phyloP scores from a whole-genome alignment of 2,113 vertebrate genomes.

The Pelusios castaneus region DNA sequence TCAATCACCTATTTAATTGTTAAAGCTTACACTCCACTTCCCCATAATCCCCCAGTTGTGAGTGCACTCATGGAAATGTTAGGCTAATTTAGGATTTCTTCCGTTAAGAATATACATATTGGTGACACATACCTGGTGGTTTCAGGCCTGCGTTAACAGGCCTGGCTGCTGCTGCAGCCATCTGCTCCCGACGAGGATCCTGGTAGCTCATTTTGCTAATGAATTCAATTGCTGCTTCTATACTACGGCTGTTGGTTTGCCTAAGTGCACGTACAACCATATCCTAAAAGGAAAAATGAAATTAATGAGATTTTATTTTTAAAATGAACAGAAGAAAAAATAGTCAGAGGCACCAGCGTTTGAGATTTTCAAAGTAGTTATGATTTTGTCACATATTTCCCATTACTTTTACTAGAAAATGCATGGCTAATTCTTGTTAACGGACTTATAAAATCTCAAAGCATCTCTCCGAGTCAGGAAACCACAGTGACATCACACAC shows the following conservation, averaged over 20 bases:
- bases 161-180: constrained; percentile 82
- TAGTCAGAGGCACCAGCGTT: neutral
- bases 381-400: neutral
- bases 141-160: constrained; percentile 86
- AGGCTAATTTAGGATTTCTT: neutral
- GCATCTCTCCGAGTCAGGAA: neutral
- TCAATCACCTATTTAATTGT: neutral
- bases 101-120: neutral
- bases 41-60: neutral
- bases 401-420: neutral
- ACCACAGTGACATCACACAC: neutral
- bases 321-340: neutral
- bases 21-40: neutral
- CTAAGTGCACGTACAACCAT: constrained; percentile 88
- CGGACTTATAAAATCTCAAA: neutral
- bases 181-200: constrained; percentile 90
- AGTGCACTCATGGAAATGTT: accelerated
- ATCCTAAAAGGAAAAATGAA: constrained; percentile 77
- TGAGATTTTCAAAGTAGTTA: neutral
- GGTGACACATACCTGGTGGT: constrained; percentile 81
- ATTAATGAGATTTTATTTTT: constrained; percentile 3
- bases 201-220: constrained; percentile 95
- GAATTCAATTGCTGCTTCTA: constrained; percentile 90
- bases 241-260: constrained; percentile 88
- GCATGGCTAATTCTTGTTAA: neutral